Percentiles rank a stretch among this genome's conserved stretches.
phyloP scores from a whole-genome alignment of 1,140 invertebrate species.

The Drosophila nasuta region DNA sequence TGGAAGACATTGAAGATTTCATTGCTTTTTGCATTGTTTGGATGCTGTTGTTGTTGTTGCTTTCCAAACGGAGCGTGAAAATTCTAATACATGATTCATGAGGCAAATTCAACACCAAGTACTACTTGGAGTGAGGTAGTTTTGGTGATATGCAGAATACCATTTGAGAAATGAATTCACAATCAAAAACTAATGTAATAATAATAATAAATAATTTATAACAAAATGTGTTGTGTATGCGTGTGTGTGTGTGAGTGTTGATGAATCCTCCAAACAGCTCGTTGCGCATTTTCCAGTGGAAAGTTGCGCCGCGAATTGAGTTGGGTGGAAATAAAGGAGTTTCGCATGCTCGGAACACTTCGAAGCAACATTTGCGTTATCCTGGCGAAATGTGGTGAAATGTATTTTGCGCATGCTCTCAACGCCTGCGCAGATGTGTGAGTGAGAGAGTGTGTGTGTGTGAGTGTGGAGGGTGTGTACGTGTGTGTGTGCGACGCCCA shows the following conservation, averaged over 20 bases:
- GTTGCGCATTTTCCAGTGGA: conserved; percentile 22
- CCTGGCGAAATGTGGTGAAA: conserved; percentile 74
- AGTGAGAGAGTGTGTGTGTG: conserved; percentile 36
- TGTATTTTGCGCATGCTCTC: conserved; percentile 56
- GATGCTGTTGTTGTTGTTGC: conserved; percentile 41
- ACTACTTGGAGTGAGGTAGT: conserved; percentile 81
- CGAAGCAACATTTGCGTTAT: conserved; percentile 73
- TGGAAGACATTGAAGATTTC: conserved; percentile 59
- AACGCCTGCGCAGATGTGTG: conserved; percentile 64
- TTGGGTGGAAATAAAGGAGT: conserved; percentile 19
- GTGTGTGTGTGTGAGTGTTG: conserved; percentile 23
- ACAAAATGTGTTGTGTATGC: conserved; percentile 56
- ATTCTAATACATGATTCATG: conserved; percentile 68
- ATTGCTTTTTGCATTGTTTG: conserved; percentile 32
- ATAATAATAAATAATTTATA: conserved; percentile 82
- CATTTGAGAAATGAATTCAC: conserved; percentile 60
- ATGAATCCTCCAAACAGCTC: conserved; percentile 45
- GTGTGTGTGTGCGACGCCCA: conserved; percentile 59
- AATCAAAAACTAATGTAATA: conserved; percentile 55
- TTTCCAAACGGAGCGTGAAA: conserved; percentile 60
- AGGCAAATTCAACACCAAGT: conserved; percentile 81
- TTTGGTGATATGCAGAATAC: conserved; percentile 73
- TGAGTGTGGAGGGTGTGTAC: conserved; percentile 34
- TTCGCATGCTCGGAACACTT: conserved; percentile 68
- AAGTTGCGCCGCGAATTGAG: conserved; percentile 10